Evolutionary conservation across 2,888 invertebrate genomes (phyloP), one percentile per base, ranked within the genome.

Genomic region (Chromoteleia sp.): DNA sequence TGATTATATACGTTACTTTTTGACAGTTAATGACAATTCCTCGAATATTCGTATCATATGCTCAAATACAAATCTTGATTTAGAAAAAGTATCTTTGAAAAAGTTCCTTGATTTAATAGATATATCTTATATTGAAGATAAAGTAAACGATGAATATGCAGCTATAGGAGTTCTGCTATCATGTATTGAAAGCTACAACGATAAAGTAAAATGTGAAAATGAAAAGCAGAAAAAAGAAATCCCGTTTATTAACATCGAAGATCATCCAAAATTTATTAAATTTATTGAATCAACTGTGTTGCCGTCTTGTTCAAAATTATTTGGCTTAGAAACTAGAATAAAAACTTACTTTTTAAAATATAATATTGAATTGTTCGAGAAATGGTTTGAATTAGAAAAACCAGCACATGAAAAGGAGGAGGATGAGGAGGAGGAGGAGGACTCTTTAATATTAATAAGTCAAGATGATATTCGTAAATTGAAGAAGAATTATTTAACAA

Each of bases 111-210:
- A 71, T 6, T 3, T 73, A 12, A 29, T 4, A 0, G 0, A 14
- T 0, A 74, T 84, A 0, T 82, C 86, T 1, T 83, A 83, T 15
- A 6, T 63, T 0, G 89, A 86, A 58, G 89, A 90, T 45, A 2
- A 54, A 0, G 43, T 61, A 2, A 56, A 83, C 12, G 52, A 56
- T 8, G 6, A 25, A 1, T 33, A 48, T 12, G 15, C 2, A 7
- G 0, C 0, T 14, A 15, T 68, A 4, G 2, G 12, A 6, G 0
- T 0, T 3, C 30, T 68, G 0, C 25, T 45, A 7, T 5, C 0
- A 7, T 43, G 4, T 0, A 45, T 68, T 12, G 0, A n/a, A 0
- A n/a, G 4, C 7, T 68, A 25, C 33, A 71, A 71, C 12, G 8
- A 50, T 0, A 19, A 2, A 14, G 21, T 17, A 12, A 17, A 14